Base-by-base conservation (phyloP, 1,140 invertebrate species). In the Drosophila melanogaster region DNA sequence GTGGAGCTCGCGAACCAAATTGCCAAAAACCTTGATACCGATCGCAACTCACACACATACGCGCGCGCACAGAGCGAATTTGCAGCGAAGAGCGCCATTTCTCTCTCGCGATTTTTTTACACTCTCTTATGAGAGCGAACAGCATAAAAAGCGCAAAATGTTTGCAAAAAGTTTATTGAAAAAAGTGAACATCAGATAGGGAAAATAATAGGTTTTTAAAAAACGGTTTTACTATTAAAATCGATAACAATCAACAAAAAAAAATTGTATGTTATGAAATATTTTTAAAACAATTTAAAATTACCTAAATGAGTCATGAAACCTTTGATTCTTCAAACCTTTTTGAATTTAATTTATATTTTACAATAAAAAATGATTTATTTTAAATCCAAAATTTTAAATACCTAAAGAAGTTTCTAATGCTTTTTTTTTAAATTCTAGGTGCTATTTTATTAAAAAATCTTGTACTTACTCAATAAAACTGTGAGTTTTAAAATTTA, bases 21-120 rank as follows among this genome's bases (percentile, higher is more conserved):
- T 91, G 90, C 90, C 90, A 91, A 91, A 91, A 91, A 91, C 90
- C 90, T 91, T 91, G 90, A 91, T 91, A 91, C 90, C 86, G 90
- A 91, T 91, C 90, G 81, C 67, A 43, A 30, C 49, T 56, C 67
- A 58, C 77, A 86, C 57, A 55, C 54, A 77, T 41, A 76, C 22
- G 54, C 11, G 47, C 33, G 37, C 40, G 4, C 15, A 47, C 26
- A 15, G 15, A 15, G 15, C 15, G n/a, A 15, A 22, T 59, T 61
- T 59, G 59, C 54, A 65, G 51, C 69, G 66, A 70, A 74, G 69
- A 74, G 71, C 37, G 46, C 38, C 17, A 57, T 49, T 66, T 37
- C 56, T 60, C 61, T 17, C 41, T 37, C 12, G n/a, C 15, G 10
- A 22, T 33, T 38, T 15, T 8, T 3, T 1, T 3, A 4, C 22